A percentile compares a stretch with the other conserved stretches of the same genome.
Conservation (phyloP, 2,797 vertebrate genomes). For the Xerus rutilus region DNA sequence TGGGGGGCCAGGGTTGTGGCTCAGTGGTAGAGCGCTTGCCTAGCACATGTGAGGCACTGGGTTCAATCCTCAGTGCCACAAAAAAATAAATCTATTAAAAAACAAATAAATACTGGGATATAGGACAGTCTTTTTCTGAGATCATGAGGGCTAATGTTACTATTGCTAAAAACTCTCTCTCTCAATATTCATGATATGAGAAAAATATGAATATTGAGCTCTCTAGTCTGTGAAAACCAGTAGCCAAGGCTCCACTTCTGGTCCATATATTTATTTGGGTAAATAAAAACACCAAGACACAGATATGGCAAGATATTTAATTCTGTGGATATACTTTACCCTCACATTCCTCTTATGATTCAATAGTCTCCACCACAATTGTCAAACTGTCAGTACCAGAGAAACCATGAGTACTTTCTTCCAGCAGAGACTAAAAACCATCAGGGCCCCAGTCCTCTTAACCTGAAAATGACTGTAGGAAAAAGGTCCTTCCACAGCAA, state of each 20-base stretch:
- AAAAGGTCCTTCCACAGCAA: slow-evolving; percentile 11
- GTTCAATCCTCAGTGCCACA: background rate
- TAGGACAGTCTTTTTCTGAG: background rate
- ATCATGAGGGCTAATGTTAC: background rate
- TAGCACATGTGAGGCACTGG: background rate
- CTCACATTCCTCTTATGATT: slow-evolving; percentile 18
- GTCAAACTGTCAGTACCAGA: background rate
- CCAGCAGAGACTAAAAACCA: slow-evolving; percentile 18
- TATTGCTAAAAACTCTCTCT: background rate
- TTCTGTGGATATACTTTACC: slow-evolving; percentile 13
- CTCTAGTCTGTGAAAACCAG: background rate
- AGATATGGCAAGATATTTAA: slow-evolving; percentile 69
- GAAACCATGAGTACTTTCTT: background rate
- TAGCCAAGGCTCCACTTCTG: background rate
- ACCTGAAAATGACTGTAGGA: background rate
- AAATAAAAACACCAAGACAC: slow-evolving; percentile 67
- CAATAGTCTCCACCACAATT: background rate
- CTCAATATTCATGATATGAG: background rate
- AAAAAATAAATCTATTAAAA: background rate
- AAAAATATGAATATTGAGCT: background rate
- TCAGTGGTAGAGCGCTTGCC: too few species aligned
- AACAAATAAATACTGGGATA: background rate
- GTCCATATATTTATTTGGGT: background rate
- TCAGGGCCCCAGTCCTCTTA: background rate
- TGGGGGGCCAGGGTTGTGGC: too few species aligned